A percentile compares a stretch with the other conserved stretches of the same genome.
Evolutionary conservation across 37 sponge, comb jelly and placozoan genomes (phyloP).

Genomic region (Sycon ciliatum): DNA sequence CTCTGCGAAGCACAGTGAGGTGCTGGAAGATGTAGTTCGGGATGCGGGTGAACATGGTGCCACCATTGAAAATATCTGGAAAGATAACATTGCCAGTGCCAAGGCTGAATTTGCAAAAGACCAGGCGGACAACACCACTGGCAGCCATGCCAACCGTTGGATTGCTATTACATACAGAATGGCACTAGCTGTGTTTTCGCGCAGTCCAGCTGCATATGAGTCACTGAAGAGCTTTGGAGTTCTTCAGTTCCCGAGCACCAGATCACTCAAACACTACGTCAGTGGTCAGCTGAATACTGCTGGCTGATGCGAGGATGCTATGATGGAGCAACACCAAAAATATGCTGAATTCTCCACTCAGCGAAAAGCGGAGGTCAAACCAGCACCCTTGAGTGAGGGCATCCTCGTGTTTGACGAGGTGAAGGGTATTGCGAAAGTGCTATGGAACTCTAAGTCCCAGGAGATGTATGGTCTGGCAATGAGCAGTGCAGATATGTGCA

Average conservation of each 20-base stretch:
- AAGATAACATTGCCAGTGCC: conserved; percentile 15
- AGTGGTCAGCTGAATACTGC: no score
- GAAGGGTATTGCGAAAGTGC: background rate
- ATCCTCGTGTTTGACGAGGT: no score
- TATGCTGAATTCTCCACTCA: no score
- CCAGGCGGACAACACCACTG: conserved; percentile 24
- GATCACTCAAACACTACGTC: no score
- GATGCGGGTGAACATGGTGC: no score
- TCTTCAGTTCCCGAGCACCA: no score
- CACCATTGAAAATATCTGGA: conserved; percentile 22
- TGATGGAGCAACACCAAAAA: no score
- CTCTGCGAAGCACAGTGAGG: no score
- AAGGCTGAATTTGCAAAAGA: conserved; percentile 24
- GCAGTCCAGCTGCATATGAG: conserved; percentile 30
- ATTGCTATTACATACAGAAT: conserved; percentile 25
- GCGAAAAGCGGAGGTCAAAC: no score
- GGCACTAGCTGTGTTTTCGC: conserved; percentile 22
- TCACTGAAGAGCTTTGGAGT: conserved; percentile 27
- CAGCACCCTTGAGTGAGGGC: no score
- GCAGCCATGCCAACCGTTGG: conserved; percentile 22
- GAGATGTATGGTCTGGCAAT: conserved; percentile 23
- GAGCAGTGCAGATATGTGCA: conserved; percentile 25
- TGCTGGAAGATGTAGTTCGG: no score
- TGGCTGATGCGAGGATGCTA: no score
- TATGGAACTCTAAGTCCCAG: conserved; percentile 16